Base-by-base conservation (phyloP, 1,140 invertebrate species). In the Drosophila nannoptera region DNA sequence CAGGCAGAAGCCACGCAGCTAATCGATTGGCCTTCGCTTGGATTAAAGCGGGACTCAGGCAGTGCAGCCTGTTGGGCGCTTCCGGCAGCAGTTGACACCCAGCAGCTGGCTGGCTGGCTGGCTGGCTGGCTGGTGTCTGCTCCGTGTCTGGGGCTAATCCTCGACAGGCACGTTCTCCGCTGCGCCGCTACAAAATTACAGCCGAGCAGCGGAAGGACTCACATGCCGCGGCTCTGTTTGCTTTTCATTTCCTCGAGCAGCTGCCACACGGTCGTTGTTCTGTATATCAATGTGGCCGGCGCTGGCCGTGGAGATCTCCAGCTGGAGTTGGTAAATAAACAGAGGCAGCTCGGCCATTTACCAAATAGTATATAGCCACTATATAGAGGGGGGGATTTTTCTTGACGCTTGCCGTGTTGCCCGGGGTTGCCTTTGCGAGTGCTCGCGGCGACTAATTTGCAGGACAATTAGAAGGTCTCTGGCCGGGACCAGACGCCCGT, bases 401-500 rank as follows among this genome's bases (percentile, higher is more conserved):
- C 38, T 54, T 22, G 11, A n/a, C 7, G 12, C 31, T 59, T 61
- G 35, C 40, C 43, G 40, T 29, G 6, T 38, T 50, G 40, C 46
- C 69, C 60, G 45, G 70, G 69, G 64, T 75, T 72, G 67, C 60
- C 43, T 72, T 74, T 83, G 73, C 70, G 59, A 33, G 56, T 35
- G 50, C 45, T 38, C 43, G 46, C 60, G 49, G 56, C 77, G 74
- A 75, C 81, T 86, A 86, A 86, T 86, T 86, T 86, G 81, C 81
- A 86, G 81, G 82, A 86, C 81, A 86, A 86, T 86, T 86, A 86
- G 77, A 86, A 86, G 78, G 80, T 84, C 80, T 64, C 78, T 69
- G 75, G 67, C 54, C 40, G 42, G 56, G 7, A 50, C 53, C 73
- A 75, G 75, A 76, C 77, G 77, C 42, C 42, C 78, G 81, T 73